phyloP scores from a whole-genome alignment of 2,113 vertebrate genomes.

The Triplophysa tibetana region DNA sequence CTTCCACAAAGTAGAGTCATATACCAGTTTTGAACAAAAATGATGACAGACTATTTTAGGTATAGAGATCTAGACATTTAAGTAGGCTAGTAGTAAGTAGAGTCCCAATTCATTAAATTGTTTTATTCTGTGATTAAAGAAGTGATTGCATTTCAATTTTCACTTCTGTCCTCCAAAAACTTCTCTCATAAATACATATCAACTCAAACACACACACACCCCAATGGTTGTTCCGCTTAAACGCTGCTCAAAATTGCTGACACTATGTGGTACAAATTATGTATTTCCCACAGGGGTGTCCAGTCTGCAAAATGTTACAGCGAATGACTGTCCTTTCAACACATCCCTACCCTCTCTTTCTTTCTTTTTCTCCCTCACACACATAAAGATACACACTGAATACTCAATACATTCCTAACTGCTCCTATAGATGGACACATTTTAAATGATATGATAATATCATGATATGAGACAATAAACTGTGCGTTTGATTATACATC shows the following conservation, averaged over 20 bases:
- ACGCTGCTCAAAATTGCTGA: constrained; percentile 3
- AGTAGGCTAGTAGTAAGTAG: no score
- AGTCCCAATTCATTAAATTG: no score
- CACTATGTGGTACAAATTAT: constrained; percentile 16
- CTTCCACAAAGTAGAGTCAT: no score
- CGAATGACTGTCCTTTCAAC: constrained; percentile 19
- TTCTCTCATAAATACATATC: neutral
- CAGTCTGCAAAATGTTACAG: constrained; percentile 17
- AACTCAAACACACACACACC: neutral
- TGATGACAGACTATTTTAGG: no score
- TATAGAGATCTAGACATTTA: no score
- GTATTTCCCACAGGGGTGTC: constrained; percentile 23
- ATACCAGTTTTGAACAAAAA: no score
- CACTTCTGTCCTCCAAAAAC: neutral
- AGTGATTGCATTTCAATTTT: neutral
- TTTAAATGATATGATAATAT: neutral
- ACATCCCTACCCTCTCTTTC: neutral
- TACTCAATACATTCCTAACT: no score
- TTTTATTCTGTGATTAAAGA: no score
- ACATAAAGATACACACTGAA: constrained; percentile 1
- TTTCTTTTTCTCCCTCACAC: neutral
- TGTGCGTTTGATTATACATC: neutral
- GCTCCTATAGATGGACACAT: no score
- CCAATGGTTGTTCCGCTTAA: neutral
- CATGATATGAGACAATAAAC: neutral